Evolutionary conservation across 2,888 invertebrate genomes (phyloP), one percentile per base, ranked within the genome.

Genomic region (Yponomeuta plumbellus): DNA sequence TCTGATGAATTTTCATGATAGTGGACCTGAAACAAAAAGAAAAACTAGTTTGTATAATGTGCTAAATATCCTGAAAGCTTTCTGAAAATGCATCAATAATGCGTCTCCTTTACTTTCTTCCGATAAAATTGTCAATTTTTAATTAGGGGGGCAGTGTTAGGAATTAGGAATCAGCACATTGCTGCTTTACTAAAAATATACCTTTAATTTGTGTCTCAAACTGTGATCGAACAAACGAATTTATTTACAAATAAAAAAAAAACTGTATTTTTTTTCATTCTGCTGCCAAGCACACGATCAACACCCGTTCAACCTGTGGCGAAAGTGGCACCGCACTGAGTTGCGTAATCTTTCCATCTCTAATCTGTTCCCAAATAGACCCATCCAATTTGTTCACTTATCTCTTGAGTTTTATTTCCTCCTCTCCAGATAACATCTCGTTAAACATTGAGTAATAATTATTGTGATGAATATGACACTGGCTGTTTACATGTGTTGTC

Each of bases 1-100:
- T 77, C 75, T 79, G 80, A 70, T 80, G 77, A 70, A 80, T 78
- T 84, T 77, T 83, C 90, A 91, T 90, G 81, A 84, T 89, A 84
- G 76, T 80, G 79, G 80, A 87, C 83, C 89, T 90, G 89, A 21
- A 79, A 84, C 80, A 72, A 82, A 78, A 76, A 72, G 75, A 77
- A 78, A 73, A 63, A 63, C 34, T 34, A 23, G 17, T 69, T 69
- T n/a, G 23, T 23, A 34, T 34, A 34, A 34, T 8, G 34, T 34
- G 34, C 34, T 1, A 34, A 5, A 34, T 0, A 34, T 34, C 5
- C 34, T 34, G 34, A 34, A 34, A 34, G 6, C 5, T 1, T 10
- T 34, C 34, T 34, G 34, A 34, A 34, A 34, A 34, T 6, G 8
- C 6, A 34, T 8, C 34, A 34, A 34, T 8, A 34, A 34, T 8